A percentile compares a stretch with the other conserved stretches of the same genome.
Conservation (phyloP, 2,113 vertebrate species). For the Semnopithecus entellus region DNA sequence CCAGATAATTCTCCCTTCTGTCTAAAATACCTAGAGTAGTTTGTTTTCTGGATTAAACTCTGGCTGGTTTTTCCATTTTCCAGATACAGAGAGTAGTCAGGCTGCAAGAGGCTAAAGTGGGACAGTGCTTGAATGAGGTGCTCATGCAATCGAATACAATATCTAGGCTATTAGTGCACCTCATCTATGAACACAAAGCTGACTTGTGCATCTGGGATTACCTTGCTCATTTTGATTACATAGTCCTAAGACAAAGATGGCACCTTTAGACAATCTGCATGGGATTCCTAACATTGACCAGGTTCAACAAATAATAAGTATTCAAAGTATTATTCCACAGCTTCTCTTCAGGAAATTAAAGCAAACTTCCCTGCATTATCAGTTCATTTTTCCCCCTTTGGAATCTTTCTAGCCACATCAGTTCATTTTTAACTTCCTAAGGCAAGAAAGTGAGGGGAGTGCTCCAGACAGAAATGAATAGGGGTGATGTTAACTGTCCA, state of each 20-base stretch:
- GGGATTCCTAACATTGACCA: neutral
- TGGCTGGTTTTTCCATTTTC: neutral
- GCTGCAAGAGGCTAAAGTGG: neutral
- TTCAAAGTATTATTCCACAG: neutral
- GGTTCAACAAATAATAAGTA: neutral
- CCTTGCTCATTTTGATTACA: neutral
- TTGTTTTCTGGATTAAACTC: neutral
- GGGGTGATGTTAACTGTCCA: neutral
- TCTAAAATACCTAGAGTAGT: neutral
- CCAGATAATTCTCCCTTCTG: neutral
- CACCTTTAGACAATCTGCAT: neutral
- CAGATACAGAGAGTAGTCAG: neutral
- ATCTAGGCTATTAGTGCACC: neutral
- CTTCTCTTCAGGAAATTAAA: constrained; percentile 41
- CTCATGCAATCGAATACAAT: neutral
- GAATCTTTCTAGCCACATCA: neutral
- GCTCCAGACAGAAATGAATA: neutral
- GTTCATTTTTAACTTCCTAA: constrained; percentile 13
- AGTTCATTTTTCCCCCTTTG: neutral
- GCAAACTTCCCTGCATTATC: neutral
- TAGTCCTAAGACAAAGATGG: neutral
- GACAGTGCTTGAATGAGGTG: neutral
- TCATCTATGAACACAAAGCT: neutral
- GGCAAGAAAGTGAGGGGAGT: neutral
- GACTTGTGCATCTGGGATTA: neutral